Conservation (phyloP, 2,113 vertebrate genomes). For the Rhinolophus ferrumequinum region DNA sequence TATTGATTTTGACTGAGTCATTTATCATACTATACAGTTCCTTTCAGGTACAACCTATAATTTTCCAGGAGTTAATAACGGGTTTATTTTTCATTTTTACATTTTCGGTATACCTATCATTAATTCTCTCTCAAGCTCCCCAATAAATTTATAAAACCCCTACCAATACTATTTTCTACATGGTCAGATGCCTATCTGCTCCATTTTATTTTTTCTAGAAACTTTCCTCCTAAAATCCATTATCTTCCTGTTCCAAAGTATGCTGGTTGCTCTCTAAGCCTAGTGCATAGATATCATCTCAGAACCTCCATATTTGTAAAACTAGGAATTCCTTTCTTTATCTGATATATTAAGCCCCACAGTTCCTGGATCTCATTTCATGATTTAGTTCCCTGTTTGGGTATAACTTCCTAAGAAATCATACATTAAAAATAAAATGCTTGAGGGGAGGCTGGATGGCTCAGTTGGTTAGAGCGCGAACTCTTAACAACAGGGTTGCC, state of each 20-base stretch:
- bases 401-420: not conserved
- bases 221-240: not conserved
- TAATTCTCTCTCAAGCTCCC: not conserved
- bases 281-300: not conserved
- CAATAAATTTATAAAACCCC: not conserved
- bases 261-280: not conserved
- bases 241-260: not conserved
- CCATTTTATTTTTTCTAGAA: not conserved
- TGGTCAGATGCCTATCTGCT: not conserved
- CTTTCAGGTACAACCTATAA: not conserved
- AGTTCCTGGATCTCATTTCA: not conserved
- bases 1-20: not conserved
- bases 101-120: not conserved
- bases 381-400: not conserved
- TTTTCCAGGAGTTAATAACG: not conserved
- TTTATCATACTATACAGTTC: not conserved
- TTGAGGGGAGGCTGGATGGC: no score
- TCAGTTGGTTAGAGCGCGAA: no score
- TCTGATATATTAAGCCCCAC: not conserved
- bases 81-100: not conserved
- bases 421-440: conserved; percentile 4
- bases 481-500: no score
- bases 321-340: not conserved
- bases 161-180: not conserved
- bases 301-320: not conserved